Percentiles rank a stretch among this genome's conserved stretches.
These are phyloP conservation scores for Leptopilina myrica DNA, from an alignment of 2,888 invertebrate species.

Conservation along the genomic window DNA sequence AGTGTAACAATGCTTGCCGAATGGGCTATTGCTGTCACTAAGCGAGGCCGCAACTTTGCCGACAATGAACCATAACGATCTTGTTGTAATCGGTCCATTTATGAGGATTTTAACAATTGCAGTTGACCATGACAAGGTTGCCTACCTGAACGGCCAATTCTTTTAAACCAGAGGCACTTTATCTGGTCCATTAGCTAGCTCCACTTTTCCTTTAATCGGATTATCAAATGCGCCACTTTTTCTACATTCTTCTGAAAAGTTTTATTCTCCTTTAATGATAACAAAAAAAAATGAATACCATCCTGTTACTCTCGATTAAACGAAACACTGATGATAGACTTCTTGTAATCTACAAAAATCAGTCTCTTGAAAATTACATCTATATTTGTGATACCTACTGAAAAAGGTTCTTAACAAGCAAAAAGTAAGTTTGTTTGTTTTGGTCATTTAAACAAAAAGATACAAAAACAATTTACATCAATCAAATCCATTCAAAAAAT, in stretches of 20 bases:
- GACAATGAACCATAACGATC: conserved; percentile 29
- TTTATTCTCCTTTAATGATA: neutral
- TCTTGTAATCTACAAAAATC: too few relatives aligned
- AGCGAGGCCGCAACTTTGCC: conserved; percentile 21
- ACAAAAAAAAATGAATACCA: too few relatives aligned
- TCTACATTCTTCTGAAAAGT: neutral
- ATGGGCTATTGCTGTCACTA: conserved; percentile 37
- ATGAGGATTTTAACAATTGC: conserved; percentile 26
- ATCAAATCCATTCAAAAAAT: too few relatives aligned
- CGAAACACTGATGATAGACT: too few relatives aligned
- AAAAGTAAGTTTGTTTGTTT: too few relatives aligned
- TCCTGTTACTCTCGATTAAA: too few relatives aligned
- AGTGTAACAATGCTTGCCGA: conserved; percentile 45
- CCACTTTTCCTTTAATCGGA: conserved; percentile 20
- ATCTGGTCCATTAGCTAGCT: conserved; percentile 15
- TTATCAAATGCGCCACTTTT: conserved; percentile 7
- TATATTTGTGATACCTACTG: too few relatives aligned
- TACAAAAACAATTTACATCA: too few relatives aligned
- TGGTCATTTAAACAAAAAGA: too few relatives aligned
- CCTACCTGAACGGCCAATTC: conserved; percentile 22
- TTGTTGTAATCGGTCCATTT: conserved; percentile 52
- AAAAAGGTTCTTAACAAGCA: too few relatives aligned
- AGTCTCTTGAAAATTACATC: too few relatives aligned
- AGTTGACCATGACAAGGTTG: conserved; percentile 15
- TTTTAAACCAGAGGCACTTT: neutral